Conservation (phyloP, 1,140 invertebrate genomes). For the Pinna nobilis region DNA sequence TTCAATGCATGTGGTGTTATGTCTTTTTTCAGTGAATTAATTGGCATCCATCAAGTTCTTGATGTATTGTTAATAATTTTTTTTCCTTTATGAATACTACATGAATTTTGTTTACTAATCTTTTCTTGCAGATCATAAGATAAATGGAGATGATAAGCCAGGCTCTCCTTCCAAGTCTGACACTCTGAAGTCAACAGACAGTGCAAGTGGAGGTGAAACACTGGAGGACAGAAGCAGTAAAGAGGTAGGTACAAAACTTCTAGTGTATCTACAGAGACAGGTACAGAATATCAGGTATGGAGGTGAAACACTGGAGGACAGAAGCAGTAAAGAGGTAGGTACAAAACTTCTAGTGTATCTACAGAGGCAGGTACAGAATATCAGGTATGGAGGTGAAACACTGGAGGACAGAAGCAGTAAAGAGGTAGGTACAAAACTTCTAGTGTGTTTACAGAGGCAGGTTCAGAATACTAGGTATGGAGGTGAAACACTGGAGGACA, state of each 20-base stretch:
- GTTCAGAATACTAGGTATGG: too few species aligned
- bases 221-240: conserved; percentile 71
- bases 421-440: conserved; percentile 54
- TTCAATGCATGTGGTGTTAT: too few species aligned
- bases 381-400: conserved; percentile 69
- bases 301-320: conserved; percentile 69
- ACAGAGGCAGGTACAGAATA: too few species aligned
- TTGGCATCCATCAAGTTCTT: too few species aligned
- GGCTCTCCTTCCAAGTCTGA: conserved; percentile 72
- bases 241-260: conserved; percentile 54
- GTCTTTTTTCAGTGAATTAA: too few species aligned
- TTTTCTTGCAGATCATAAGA: conserved; percentile 52
- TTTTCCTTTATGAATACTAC: neutral
- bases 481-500: conserved; percentile 69
- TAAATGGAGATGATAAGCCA: conserved; percentile 63
- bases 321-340: conserved; percentile 69
- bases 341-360: neutral
- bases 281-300: too few species aligned
- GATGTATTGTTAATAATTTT: too few species aligned
- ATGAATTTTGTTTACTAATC: neutral
- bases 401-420: conserved; percentile 71
- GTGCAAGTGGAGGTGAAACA: conserved; percentile 70
- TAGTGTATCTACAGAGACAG: too few species aligned
- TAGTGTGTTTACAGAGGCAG: too few species aligned
- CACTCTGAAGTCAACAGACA: conserved; percentile 69